Base-by-base conservation (phyloP, 2,797 vertebrate species). In the Gymnoscopelus microlampas region DNA sequence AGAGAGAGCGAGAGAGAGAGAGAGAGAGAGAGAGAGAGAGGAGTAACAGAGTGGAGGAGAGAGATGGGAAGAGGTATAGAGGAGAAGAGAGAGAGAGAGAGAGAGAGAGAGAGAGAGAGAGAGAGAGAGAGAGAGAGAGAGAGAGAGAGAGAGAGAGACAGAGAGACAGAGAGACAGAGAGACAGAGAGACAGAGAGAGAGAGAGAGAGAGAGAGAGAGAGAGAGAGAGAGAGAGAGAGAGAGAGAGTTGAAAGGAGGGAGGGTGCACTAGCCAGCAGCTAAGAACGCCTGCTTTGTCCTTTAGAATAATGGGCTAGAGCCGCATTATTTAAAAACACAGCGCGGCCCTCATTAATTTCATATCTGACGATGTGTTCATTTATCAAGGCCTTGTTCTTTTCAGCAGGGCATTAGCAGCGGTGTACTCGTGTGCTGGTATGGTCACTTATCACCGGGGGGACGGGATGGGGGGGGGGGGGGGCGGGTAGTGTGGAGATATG, bases 211-310 rank as follows among this genome's bases (percentile, higher is more conserved):
- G 48, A 66, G 48, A 63, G 62, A 57, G 60, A 58, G 66, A 59
- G 19, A 14, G 39, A 55, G 19, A 7, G 54, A 26, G 70, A 39
- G 65, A 63, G 19, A 35, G 44, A 9, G 11, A 4, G 54, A 2
- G 60, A n/a, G 55, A 26, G 47, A 10, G 3, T 10, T 2, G 53
- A 10, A 23, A 23, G 15, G 12, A 23, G 1, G 4, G 24, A 11
- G 10, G 19, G 19, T 10, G 54, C 4, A 26, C 35, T 63, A 79
- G 79, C 78, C 76, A 69, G 64, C 63, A 76, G 83, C 69, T 5
- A 66, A 60, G 39, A 83, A 69, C 7, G 59, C 67, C 68, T 81
- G 73, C 77, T 85, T 87, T 84, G 82, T 85, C 86, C 84, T 89
- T 67, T 71, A 59, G 47, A 81, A 82, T 68, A 84, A 78, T 77